Evolutionary conservation across 2,113 vertebrate species (phyloP), one percentile per base, ranked within the genome.

Genomic region (Rhinichthys klamathensis): DNA sequence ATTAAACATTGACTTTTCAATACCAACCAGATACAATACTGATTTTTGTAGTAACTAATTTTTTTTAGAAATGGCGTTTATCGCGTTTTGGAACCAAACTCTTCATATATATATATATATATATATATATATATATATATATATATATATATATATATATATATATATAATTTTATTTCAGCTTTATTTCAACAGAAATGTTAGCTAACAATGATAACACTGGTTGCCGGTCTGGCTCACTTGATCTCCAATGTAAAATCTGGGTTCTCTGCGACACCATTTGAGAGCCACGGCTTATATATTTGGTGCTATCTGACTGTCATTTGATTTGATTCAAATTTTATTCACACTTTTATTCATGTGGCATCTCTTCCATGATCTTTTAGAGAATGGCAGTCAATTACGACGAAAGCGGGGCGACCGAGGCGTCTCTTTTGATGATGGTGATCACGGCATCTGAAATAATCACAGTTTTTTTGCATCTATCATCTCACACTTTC

Each of bases 371-470:
- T 23, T 63, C 15, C 13, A 80, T 63, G 38, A 80, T 63, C 77
- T 18, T 46, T 80, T 6, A 63, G 38, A 80, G 58, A 78, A 80
- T 80, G 8, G 58, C 77, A 44, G 11, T 41, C 21, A 46, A 11
- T 80, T 80, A 61, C 23, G 18, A 44, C 63, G 23, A 80, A 11
- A 44, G 61, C 77, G 6, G 58, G 58, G 35, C n/a, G 63, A 46
- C 60, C 25, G 13, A 18, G 23, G 32, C 13, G 23, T 38, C 35
- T 60, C 51, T 58, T 56, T 78, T 78, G 75, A 79, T 61, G 23
- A 79, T 79, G 30, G 51, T 38, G 76, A 79, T 61, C n/a, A 56
- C 23, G 35, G n/a, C 56, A 56, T 60, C 18, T 80, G 56, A 80
- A 44, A 80, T 15, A 16, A 80, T 30, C 76, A 78, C 54, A 16